A percentile compares a stretch with the other conserved stretches of the same genome.
Evolutionary conservation across 2,797 vertebrate species (phyloP).

Genomic region (Lepilemur ruficaudatus): DNA sequence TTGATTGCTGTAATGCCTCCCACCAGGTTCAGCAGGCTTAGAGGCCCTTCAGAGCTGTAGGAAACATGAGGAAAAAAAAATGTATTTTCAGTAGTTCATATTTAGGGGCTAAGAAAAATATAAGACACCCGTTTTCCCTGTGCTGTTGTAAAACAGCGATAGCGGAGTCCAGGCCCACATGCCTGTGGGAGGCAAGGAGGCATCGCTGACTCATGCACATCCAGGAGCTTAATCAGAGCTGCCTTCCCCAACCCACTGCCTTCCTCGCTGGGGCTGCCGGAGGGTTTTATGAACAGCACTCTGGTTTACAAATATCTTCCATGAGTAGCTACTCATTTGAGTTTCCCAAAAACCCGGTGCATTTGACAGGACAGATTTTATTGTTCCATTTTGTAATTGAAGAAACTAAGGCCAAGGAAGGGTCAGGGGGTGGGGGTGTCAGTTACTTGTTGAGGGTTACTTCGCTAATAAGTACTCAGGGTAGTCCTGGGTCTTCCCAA

Average conservation of each 20-base stretch:
- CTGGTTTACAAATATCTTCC: not conserved
- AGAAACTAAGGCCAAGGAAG: not conserved
- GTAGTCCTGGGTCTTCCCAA: not conserved
- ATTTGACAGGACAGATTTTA: not conserved
- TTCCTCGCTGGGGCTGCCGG: rapidly evolving
- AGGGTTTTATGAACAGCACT: not conserved
- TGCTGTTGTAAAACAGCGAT: not conserved
- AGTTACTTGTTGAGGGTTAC: not conserved
- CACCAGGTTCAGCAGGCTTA: not conserved
- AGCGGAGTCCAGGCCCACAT: not conserved
- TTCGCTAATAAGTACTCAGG: not conserved
- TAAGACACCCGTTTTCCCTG: not conserved
- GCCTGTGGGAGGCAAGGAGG: not conserved
- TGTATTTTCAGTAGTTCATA: not conserved
- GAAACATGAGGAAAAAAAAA: not conserved
- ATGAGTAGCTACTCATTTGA: not conserved
- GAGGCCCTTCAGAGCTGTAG: not conserved
- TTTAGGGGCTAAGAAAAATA: not conserved
- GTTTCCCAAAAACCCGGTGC: not conserved
- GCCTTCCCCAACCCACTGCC: not conserved
- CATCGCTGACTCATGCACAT: not conserved
- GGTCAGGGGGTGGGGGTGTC: too few relatives aligned
- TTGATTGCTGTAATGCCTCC: not conserved
- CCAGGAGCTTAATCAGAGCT: not conserved
- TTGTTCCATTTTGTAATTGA: not conserved